These are phyloP conservation scores for Marisa cornuarietis DNA, from an alignment of 1,140 invertebrate species.

Conservation along the genomic window DNA sequence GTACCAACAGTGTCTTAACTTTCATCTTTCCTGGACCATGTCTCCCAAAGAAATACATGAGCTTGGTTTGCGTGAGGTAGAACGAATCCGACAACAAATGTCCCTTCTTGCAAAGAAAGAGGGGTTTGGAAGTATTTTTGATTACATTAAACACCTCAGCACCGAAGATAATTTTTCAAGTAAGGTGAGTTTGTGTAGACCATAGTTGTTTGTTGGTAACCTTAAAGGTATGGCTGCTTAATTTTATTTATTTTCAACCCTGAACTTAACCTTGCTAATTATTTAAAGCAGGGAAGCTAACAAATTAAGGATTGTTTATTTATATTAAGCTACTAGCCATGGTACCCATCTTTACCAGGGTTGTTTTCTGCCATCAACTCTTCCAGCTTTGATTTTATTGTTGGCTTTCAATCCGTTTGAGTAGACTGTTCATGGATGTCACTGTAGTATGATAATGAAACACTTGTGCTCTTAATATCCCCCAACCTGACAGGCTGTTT, in stretches of 20 bases:
- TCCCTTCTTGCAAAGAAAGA: conserved; percentile 46
- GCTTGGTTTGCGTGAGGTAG: conserved; percentile 61
- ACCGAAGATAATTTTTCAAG: conserved; percentile 21
- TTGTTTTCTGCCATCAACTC: not conserved
- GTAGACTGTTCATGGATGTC: not conserved
- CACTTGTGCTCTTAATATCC: no score
- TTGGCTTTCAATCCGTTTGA: not conserved
- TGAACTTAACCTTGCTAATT: no score
- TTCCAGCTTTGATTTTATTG: not conserved
- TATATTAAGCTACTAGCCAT: no score
- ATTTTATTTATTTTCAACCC: no score
- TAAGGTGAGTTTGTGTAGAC: conserved; percentile 9
- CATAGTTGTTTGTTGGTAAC: no score
- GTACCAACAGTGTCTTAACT: conserved; percentile 59
- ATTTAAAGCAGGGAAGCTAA: no score
- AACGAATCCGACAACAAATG: conserved; percentile 59
- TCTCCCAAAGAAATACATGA: conserved; percentile 61
- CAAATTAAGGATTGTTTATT: no score
- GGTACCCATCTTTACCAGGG: no score
- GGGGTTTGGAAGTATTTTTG: conserved; percentile 31
- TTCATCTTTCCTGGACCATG: conserved; percentile 56
- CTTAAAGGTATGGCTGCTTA: no score
- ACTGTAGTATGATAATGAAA: not conserved
- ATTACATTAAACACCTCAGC: conserved; percentile 23
- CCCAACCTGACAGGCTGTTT: no score